Evolutionary conservation across 37 sponge, comb jelly and placozoan genomes (phyloP).

Genomic region (Halichondria panicea): DNA sequence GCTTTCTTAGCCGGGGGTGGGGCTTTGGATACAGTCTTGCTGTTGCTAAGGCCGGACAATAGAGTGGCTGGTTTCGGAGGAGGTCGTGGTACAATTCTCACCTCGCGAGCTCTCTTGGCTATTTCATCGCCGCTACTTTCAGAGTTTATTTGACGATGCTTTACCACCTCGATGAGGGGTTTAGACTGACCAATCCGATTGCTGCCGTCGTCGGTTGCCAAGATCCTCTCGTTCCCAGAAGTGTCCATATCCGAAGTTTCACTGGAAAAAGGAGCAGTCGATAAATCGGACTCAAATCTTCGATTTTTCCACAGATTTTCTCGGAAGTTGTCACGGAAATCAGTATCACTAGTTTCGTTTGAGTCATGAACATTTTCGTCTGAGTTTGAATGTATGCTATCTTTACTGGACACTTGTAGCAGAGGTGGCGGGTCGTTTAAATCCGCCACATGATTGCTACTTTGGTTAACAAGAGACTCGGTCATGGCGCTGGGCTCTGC

Average conservation of each 20-base stretch:
- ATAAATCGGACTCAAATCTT: slow-evolving; percentile 49
- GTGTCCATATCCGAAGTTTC: slow-evolving; percentile 79
- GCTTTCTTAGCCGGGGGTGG: not conserved
- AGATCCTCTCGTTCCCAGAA: slow-evolving; percentile 52
- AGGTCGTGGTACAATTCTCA: too few relatives aligned
- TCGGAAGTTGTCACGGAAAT: not conserved
- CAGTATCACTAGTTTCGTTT: slow-evolving; percentile 47
- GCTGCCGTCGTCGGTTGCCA: not conserved
- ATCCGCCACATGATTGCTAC: slow-evolving; percentile 8
- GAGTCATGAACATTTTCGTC: slow-evolving; percentile 26
- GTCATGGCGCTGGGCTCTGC: too few relatives aligned
- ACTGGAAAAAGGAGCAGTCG: slow-evolving; percentile 69
- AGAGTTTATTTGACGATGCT: not conserved
- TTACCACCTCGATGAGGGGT: not conserved
- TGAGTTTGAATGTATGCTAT: not conserved
- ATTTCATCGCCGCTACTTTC: not conserved
- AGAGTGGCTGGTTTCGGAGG: too few relatives aligned
- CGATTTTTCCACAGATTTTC: slow-evolving; percentile 3
- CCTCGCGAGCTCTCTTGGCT: not conserved
- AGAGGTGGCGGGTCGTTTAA: not conserved
- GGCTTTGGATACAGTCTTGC: not conserved
- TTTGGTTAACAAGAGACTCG: not conserved
- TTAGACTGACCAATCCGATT: not conserved
- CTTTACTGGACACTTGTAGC: not conserved
- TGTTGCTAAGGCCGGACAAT: too few relatives aligned